Percentiles rank a stretch among this genome's conserved stretches.
Evolutionary conservation across 2,888 invertebrate species (phyloP).

Genomic region (Phaonia tiefii): DNA sequence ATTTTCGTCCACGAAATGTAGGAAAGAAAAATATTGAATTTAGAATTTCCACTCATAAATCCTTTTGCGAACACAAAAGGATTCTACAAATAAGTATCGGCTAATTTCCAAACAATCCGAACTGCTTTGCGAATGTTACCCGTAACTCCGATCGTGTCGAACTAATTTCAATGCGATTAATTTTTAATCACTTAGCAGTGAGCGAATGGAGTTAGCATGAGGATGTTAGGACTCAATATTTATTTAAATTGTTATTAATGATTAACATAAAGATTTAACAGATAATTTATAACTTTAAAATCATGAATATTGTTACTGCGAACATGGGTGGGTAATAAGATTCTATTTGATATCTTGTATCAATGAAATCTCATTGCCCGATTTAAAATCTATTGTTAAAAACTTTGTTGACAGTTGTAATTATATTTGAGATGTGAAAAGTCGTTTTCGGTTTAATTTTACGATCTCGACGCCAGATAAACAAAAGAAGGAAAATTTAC

Average conservation of each 20-base stretch:
- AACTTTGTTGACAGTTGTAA: conserved; percentile 53
- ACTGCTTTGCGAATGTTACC: conserved; percentile 29
- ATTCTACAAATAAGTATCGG: no score
- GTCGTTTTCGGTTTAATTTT: neutral
- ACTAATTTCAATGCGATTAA: conserved; percentile 34
- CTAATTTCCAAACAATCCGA: neutral
- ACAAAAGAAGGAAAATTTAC: conserved; percentile 59
- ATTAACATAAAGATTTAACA: conserved; percentile 39
- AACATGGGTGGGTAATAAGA: no score
- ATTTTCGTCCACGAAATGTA: neutral
- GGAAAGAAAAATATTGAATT: neutral
- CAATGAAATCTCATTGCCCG: conserved; percentile 9
- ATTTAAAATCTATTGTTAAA: conserved; percentile 21
- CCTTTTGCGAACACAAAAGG: no score
- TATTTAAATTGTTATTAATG: conserved; percentile 40
- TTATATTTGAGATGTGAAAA: conserved; percentile 63
- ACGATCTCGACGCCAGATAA: no score
- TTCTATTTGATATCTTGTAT: conserved; percentile 19
- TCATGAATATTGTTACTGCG: neutral
- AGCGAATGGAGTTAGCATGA: neutral
- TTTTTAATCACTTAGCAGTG: neutral
- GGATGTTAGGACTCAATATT: conserved; percentile 29
- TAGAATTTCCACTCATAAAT: conserved; percentile 15
- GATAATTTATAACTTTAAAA: neutral
- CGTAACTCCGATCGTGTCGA: conserved; percentile 30